Base-by-base conservation (phyloP, 2,888 invertebrate genomes). In the Hemicrepidius hirtus region DNA sequence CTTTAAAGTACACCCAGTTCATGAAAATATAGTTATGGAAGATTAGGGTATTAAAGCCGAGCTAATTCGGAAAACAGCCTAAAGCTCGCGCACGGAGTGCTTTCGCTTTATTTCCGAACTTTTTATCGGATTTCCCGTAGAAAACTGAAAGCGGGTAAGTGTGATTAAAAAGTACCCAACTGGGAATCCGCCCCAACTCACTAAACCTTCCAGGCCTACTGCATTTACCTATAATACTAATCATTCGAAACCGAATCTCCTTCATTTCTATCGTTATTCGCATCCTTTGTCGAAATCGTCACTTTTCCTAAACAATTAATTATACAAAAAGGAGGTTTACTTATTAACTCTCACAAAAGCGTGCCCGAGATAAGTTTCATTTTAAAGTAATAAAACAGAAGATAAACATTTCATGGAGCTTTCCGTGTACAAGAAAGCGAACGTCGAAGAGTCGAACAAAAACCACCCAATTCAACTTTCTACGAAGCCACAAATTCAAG, bases 161-260 rank as follows among this genome's bases (percentile, higher is more conserved):
- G 74, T 72, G 74, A 74, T 74, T 74, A 74, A 74, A 74, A 74
- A 72, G 67, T 72, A 59, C 74, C 74, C 74, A 72, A 74, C 64
- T 57, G 74, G 74, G 74, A 74, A 68, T 68, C 66, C 57, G 49
- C 41, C 40, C 49, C 44, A 55, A 37, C 44, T 55, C 49, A n/a
- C 37, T 18, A 67, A 67, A 20, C 40, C 41, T 53, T 28, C 32
- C 67, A 9, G 35, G 37, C 13, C 18, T n/a, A n/a, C 41, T 28
- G 13, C 46, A 46, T 68, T 68, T 59, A 68, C 57, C 59, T 59
- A 68, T 57, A 44, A 28, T 49, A 49, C 63, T 63, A 63, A 63
- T 63, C 49, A 44, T 49, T 63, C 44, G 32, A 10, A 18, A 12
- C 32, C 60, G 20, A 44, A 28, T 55, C 24, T 13, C 16, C 13